phyloP scores from a whole-genome alignment of 2,888 invertebrate species.

The Dusona sp. region DNA sequence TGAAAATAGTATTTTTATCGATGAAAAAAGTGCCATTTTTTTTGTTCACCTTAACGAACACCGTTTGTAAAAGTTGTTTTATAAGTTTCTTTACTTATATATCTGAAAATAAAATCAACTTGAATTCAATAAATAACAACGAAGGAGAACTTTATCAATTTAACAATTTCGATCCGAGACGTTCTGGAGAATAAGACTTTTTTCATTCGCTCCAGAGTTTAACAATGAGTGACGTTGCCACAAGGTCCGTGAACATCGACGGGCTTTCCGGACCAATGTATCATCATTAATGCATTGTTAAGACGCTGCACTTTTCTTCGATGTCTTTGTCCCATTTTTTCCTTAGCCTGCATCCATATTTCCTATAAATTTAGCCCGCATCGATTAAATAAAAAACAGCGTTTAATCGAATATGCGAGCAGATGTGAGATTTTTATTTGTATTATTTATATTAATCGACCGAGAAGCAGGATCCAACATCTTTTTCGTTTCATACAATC shows the following conservation, averaged over 20 bases:
- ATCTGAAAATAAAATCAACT: neutral
- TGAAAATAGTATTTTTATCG: no score
- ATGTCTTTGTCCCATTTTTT: constrained; percentile 42
- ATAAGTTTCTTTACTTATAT: neutral
- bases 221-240: constrained; percentile 73
- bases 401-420: neutral
- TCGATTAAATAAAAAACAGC: constrained; percentile 32
- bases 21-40: no score
- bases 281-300: constrained; percentile 79
- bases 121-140: neutral
- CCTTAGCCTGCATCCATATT: neutral
- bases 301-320: constrained; percentile 70
- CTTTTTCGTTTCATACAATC: neutral
- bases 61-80: neutral
- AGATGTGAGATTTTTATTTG: constrained; percentile 1
- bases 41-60: no score
- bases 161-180: neutral
- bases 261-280: constrained; percentile 74
- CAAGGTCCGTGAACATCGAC: constrained; percentile 69
- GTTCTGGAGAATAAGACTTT: neutral
- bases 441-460: neutral
- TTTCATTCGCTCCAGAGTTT: constrained; percentile 51
- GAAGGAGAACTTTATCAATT: neutral
- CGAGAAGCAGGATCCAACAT: neutral
- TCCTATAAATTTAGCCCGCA: constrained; percentile 40